Base-by-base conservation (phyloP, 1,140 invertebrate genomes). In the Sycophila sp. region DNA sequence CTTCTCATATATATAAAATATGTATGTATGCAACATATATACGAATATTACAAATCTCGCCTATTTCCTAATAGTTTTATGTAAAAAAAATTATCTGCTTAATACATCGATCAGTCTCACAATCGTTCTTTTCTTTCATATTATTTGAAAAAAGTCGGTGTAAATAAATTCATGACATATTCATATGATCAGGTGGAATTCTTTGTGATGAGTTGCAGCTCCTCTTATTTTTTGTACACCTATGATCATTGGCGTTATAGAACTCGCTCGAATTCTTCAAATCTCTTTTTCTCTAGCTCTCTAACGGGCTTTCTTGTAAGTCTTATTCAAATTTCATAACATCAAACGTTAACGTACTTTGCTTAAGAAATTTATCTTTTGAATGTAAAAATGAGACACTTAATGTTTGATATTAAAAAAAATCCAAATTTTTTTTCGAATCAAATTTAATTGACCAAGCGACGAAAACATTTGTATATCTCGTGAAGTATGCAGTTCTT, bases 81-180 rank as follows among this genome's bases (percentile, higher is more conserved):
- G 73, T 81, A 78, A 82, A 82, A 82, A 83, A 83, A 79, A 64
- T 81, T 80, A 83, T 79, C 75, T 80, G 74, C 76, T 83, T 81
- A 78, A 83, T 81, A 83, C 72, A 81, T 81, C 82, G 77, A 84
- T 85, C 84, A 86, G 84, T 85, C 83, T 86, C 83, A 81, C 78
- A 86, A 85, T 83, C 83, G 67, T 81, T 76, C 77, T 75, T n/a
- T n/a, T n/a, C n/a, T n/a, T n/a, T n/a, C n/a, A n/a, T 76, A 78
- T 77, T 64, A 45, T 42, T 71, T 59, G 10, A 65, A 71, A n/a
- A 69, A 38, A 58, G 40, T 55, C 10, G 19, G 73, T 76, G 72
- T 69, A 69, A 73, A 75, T 66, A 70, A n/a, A 55, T 71, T 17
- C 62, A 69, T 72, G 65, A 72, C 56, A 42, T 15, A 36, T 47